Base-by-base conservation (phyloP, 2,888 invertebrate species). In the Neocrepidodera transversa region DNA sequence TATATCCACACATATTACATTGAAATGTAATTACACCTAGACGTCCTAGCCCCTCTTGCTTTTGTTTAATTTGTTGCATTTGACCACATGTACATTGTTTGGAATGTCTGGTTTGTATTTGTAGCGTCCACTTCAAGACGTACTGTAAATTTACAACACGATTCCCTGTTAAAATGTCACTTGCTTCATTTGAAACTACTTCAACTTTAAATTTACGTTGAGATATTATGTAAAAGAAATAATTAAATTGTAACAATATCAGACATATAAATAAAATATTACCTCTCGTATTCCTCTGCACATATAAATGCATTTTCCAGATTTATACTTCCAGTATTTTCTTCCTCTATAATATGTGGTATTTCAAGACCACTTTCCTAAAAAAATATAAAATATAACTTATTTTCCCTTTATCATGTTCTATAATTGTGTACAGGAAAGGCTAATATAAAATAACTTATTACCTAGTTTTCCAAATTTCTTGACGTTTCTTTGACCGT, bases 131-230 rank as follows among this genome's bases (percentile, higher is more conserved):
- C 20, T 52, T 49, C 7, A 61, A 17, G 20, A 58, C 52, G 47
- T 51, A 58, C 8, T 57, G 38, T 17, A 61, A 35, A n/a, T 58
- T 48, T 6, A 58, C 57, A 32, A 53, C 47, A 16, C 57, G 35
- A 42, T 61, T 61, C 8, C 61, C 57, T 42, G 26, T 23, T 16
- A 60, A 11, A 10, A 49, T 14, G 23, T 23, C 4, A 6, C 35
- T 35, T 35, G 35, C 14, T 35, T 35, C 35, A 35, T 3, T 35
- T 35, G 35, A 10, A 23, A 23, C 23, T 7, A 23, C 23, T 23
- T 23, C 23, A 23, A 23, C 23, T 35, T 35, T 10, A 3, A 35
- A 10, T 35, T 35, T n/a, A 35, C 8, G 35, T 35, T 35, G n/a
- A 35, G 35, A 35, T 35, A 35, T 35, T 35, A 3, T 13, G 8